Conservation (phyloP, 2,888 invertebrate species). For the Ophraella communa region DNA sequence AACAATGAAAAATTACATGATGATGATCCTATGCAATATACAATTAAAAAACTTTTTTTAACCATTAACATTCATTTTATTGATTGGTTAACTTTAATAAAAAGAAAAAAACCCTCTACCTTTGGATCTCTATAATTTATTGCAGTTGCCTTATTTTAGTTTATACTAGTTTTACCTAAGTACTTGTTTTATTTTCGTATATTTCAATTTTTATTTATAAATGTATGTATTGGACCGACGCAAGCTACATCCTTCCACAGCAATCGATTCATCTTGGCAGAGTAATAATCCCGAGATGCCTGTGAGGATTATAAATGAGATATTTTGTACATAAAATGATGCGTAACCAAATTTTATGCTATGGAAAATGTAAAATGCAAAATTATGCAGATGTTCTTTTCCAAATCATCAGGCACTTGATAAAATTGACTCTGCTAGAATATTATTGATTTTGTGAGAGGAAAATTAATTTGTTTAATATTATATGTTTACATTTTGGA, state of each 20-base stretch:
- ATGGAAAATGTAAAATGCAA: conserved; percentile 11
- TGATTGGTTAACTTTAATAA: too few relatives aligned
- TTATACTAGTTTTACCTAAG: too few relatives aligned
- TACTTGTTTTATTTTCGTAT: background rate
- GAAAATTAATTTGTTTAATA: background rate
- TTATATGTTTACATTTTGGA: background rate
- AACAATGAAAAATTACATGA: too few relatives aligned
- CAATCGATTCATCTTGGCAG: conserved; percentile 6
- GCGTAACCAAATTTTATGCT: conserved; percentile 7
- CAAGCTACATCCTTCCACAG: background rate
- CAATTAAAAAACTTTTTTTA: too few relatives aligned
- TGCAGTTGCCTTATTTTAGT: too few relatives aligned
- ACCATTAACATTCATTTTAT: too few relatives aligned
- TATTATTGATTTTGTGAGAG: background rate
- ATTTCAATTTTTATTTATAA: background rate
- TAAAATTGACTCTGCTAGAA: background rate
- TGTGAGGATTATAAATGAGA: conserved; percentile 11
- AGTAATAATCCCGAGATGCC: conserved; percentile 3
- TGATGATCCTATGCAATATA: too few relatives aligned
- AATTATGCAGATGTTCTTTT: conserved; percentile 12
- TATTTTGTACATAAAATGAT: conserved; percentile 12
- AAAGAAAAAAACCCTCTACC: too few relatives aligned
- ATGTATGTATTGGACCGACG: background rate
- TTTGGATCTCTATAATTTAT: too few relatives aligned
- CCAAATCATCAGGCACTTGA: conserved; percentile 10